Evolutionary conservation across 2,888 invertebrate genomes (phyloP), one percentile per base, ranked within the genome.

Genomic region (Metalampra italica): DNA sequence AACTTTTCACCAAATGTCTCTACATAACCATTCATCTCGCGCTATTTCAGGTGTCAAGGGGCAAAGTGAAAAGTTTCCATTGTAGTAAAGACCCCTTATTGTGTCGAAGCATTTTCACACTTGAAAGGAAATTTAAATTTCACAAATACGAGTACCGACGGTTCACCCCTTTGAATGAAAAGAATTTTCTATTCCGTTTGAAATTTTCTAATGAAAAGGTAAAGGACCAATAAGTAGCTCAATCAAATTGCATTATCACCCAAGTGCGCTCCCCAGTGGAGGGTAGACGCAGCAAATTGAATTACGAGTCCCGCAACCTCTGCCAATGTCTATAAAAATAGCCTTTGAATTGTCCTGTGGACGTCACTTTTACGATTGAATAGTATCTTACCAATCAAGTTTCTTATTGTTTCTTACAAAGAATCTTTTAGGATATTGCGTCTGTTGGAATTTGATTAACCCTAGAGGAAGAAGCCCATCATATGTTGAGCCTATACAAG

Each of bases 221-320:
- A 83, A 85, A 84, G 77, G 71, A 73, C 75, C 82, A 82, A 80
- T 88, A 83, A 88, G 83, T 78, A 78, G 81, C 79, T 77, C 76
- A 72, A 82, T 82, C 78, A 81, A 81, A 86, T 85, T 76, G 83
- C 75, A 83, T 86, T 88, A 87, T 78, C 78, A 71, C 76, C 68
- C 59, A 55, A 68, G 56, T 63, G 66, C 72, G 68, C 66, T 75
- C 76, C 72, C 67, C 66, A 49, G 59, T 56, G 66, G 73, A 72
- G 76, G 72, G 76, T 71, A 73, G 79, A 75, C 71, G 71, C 72
- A 68, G 75, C 75, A 82, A 81, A 85, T 87, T 84, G 77, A 87
- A 82, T 87, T 83, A 85, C 74, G 66, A 59, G 60, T 53, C 57
- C 70, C 75, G 64, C 76, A 78, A 79, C 75, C 78, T 79, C 72